A percentile compares a stretch with the other conserved stretches of the same genome.
These are phyloP conservation scores for Glaucomys volans DNA, from an alignment of 2,113 vertebrate species.

Conservation along the genomic window DNA sequence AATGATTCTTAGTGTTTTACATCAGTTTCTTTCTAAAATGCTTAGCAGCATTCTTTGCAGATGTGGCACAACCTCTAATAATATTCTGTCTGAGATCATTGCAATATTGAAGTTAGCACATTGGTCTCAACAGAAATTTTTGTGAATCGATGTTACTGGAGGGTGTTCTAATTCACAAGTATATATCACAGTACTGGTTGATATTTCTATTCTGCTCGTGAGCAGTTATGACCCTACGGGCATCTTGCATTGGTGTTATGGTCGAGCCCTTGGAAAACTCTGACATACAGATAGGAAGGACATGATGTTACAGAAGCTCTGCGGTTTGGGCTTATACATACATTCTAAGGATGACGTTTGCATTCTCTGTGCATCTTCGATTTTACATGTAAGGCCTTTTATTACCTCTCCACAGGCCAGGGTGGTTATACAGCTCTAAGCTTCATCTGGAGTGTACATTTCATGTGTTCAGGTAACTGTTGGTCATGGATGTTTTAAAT, in stretches of 20 bases:
- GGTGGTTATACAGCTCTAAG: background rate
- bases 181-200: background rate
- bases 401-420: fast-evolving
- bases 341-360: background rate
- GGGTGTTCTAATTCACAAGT: background rate
- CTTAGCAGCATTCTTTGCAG: background rate
- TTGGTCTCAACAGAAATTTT: background rate
- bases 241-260: background rate
- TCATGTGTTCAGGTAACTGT: background rate
- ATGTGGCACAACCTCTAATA: background rate
- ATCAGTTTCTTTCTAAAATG: background rate
- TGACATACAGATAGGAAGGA: no score
- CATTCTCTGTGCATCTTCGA: background rate
- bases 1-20: background rate
- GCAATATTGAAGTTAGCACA: no score
- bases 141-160: background rate
- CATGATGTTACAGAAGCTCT: background rate
- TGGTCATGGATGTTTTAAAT: no score
- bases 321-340: background rate
- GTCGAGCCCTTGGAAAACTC: background rate
- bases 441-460: background rate
- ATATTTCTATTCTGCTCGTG: background rate
- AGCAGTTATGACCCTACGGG: background rate
- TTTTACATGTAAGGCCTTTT: background rate
- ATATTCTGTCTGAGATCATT: background rate